Conservation (phyloP, 1,140 invertebrate genomes). For the Ylistrum balloti region DNA sequence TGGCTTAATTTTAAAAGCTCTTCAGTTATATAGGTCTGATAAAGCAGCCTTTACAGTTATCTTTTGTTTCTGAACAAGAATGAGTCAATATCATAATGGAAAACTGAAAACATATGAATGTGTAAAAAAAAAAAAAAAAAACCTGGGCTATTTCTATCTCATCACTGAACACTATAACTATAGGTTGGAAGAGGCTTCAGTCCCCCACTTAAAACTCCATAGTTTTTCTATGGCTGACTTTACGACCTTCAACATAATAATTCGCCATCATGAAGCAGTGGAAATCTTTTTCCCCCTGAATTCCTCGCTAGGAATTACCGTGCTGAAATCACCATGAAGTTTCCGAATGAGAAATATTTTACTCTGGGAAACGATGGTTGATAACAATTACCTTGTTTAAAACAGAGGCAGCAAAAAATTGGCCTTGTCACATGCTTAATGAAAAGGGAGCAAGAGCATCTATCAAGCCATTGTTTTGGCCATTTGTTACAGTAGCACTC, state of each 20-base stretch:
- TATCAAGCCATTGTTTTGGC: conserved; percentile 8
- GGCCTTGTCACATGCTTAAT: conserved; percentile 25
- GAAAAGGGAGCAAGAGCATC: neutral
- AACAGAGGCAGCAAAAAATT: conserved; percentile 20
- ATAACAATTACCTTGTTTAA: conserved; percentile 36
- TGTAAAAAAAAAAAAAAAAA: too few species aligned
- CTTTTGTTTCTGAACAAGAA: too few species aligned
- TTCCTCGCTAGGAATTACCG: neutral
- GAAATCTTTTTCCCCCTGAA: conserved; percentile 1
- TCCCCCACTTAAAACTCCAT: too few species aligned
- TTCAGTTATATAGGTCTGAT: too few species aligned
- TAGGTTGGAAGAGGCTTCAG: too few species aligned
- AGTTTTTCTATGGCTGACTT: neutral
- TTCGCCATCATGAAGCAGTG: neutral
- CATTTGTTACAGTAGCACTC: neutral
- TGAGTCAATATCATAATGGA: too few species aligned
- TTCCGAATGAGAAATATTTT: conserved; percentile 19
- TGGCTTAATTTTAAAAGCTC: too few species aligned
- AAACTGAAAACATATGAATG: too few species aligned
- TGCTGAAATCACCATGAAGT: conserved; percentile 22
- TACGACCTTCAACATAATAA: conserved; percentile 25
- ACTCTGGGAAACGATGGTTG: conserved; percentile 27
- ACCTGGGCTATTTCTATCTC: too few species aligned
- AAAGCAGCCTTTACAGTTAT: too few species aligned
- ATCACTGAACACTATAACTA: too few species aligned